Percentiles rank a stretch among this genome's conserved stretches.
These are phyloP conservation scores for Lasiurus borealis DNA, from an alignment of 2,113 vertebrate genomes.

Conservation along the genomic window DNA sequence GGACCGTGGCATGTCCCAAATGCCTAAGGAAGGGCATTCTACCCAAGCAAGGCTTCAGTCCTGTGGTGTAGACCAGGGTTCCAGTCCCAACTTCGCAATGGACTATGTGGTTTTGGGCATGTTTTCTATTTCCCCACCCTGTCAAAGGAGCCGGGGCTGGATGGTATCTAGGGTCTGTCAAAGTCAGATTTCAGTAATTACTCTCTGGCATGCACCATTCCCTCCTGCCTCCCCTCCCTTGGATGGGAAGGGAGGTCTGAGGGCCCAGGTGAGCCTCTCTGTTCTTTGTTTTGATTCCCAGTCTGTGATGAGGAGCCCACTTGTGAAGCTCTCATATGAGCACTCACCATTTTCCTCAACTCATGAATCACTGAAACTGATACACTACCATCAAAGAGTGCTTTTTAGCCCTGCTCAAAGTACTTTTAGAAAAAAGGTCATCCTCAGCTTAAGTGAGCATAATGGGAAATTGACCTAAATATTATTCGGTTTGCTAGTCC, in stretches of 20 bases:
- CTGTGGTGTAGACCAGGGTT: background rate
- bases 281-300: background rate
- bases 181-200: background rate
- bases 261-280: background rate
- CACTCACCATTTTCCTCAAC: background rate
- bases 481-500: conserved; percentile 42
- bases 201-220: background rate
- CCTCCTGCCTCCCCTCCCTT: background rate
- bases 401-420: background rate
- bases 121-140: background rate
- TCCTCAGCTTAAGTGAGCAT: conserved; percentile 6
- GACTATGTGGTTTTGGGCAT: background rate
- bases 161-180: background rate
- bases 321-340: background rate
- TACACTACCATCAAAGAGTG: background rate
- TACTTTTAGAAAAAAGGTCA: background rate
- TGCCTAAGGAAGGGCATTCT: background rate
- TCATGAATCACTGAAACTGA: background rate
- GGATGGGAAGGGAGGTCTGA: background rate
- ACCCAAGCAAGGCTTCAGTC: background rate
- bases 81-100: background rate
- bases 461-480: conserved; percentile 56
- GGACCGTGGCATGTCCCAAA: background rate
- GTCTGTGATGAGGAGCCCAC: background rate
- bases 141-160: background rate